Evolutionary conservation across 2,113 vertebrate genomes (phyloP).

Genomic region (Piaya cayana): DNA sequence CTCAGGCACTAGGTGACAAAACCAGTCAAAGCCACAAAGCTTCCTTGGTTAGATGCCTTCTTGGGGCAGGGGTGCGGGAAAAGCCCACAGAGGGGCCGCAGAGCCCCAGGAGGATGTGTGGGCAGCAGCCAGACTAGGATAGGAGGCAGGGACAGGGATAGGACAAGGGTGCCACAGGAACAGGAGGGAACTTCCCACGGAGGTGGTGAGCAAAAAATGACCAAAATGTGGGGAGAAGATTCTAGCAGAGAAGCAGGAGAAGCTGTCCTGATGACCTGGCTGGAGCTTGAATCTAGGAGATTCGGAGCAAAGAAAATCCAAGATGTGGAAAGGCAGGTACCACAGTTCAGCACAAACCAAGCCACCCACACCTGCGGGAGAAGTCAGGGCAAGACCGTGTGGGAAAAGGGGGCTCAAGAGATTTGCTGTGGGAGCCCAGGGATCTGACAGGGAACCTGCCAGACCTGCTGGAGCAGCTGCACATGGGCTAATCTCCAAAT

Average conservation of each 20-base stretch:
- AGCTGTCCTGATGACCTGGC: background rate
- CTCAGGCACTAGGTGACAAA: background rate
- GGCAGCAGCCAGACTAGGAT: background rate
- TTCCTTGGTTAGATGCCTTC: background rate
- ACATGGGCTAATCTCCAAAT: rapidly evolving
- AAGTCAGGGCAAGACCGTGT: background rate
- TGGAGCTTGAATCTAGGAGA: background rate
- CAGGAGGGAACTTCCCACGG: background rate
- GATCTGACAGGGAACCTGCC: constrained; percentile 46
- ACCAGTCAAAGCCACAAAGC: background rate
- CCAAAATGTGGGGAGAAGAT: background rate
- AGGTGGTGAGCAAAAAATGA: background rate
- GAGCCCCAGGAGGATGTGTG: background rate
- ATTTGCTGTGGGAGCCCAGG: background rate
- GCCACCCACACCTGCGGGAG: constrained; percentile 18
- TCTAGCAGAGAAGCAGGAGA: background rate
- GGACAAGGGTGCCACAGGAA: background rate
- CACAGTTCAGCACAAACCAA: background rate
- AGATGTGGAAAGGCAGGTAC: background rate
- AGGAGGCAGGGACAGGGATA: too few species aligned
- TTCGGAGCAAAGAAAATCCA: background rate
- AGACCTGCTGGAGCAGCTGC: constrained; percentile 54
- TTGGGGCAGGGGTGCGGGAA: background rate
- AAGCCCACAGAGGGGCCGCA: background rate
- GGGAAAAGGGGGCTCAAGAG: constrained; percentile 28